Evolutionary conservation across 2,888 invertebrate genomes (phyloP).

Genomic region (Caenorhabditis doughertyi): DNA sequence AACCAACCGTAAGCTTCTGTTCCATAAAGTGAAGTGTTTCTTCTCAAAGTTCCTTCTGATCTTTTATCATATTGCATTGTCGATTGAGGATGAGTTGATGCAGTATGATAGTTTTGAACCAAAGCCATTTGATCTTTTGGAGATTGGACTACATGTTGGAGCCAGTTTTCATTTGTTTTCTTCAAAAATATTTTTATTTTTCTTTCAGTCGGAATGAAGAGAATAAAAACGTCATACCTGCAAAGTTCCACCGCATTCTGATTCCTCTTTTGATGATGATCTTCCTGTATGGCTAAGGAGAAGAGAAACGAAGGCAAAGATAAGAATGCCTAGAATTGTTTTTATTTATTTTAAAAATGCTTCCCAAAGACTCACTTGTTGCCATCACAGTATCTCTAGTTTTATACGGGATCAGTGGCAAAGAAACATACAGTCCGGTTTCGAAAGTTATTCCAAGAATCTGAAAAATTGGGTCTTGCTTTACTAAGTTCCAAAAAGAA

Average conservation of each 20-base stretch:
- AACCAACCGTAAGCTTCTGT: constrained; percentile 52
- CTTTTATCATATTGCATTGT: constrained; percentile 46
- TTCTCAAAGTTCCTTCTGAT: constrained; percentile 33
- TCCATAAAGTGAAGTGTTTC: constrained; percentile 57
- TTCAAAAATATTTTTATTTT: not conserved
- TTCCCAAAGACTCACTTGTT: constrained; percentile 59
- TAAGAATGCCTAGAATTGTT: constrained; percentile 65
- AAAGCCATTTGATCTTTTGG: constrained; percentile 50
- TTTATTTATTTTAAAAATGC: no score
- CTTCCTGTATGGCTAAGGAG: constrained; percentile 42
- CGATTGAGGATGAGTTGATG: constrained; percentile 54
- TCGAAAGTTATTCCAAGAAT: constrained; percentile 62
- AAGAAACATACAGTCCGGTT: constrained; percentile 64
- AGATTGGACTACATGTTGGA: constrained; percentile 61
- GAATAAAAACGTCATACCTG: constrained; percentile 30
- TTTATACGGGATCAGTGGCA: constrained; percentile 66
- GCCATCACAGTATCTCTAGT: constrained; percentile 67
- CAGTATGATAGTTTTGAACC: constrained; percentile 56
- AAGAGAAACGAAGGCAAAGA: constrained; percentile 60
- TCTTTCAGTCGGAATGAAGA: not conserved
- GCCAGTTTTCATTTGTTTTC: constrained; percentile 61
- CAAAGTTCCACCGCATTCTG: constrained; percentile 36
- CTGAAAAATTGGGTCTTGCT: constrained; percentile 30
- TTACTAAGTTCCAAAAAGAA: not conserved
- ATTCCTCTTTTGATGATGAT: constrained; percentile 25